Base-by-base conservation (phyloP, 1,140 invertebrate species). In the Diabrotica virgifera region DNA sequence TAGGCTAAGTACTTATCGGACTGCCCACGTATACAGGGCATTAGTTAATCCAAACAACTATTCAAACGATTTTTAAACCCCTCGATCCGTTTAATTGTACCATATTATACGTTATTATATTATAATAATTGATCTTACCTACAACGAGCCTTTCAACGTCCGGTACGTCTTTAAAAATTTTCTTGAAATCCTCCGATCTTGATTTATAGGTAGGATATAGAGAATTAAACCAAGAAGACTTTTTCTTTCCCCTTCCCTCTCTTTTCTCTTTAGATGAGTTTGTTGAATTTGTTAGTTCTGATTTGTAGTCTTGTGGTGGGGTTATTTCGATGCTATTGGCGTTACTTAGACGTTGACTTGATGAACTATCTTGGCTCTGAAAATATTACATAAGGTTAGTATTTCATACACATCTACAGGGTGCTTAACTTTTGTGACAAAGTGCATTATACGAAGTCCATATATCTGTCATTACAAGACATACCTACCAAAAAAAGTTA, bases 161-260 rank as follows among this genome's bases (percentile, higher is more conserved):
- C 14, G 95, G 94, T 57, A 97, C 85, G 64, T 95, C 92, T 80
- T 95, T 95, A 79, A 97, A 97, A 69, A 95, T 87, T 77, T 90
- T 86, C 76, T 93, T 95, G 77, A 97, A 97, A 80, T 97, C 94
- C 71, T 94, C 92, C 46, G 90, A 93, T 67, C 92, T 85, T 55
- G 92, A 94, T 81, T 97, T 97, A 77, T 97, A 97, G 0, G 93
- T 95, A 37, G 94, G 93, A 81, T 94, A 95, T 50, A 95, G 87
- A 78, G 90, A 91, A 79, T 93, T 94, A 89, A 92, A 94, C 70
- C 83, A 83, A 14, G 85, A 84, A 64, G 90, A 90, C 73, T 93
- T 93, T 78, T 91, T 92, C 74, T 91, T 91, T 46, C 80, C 82
- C 40, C 83, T 78, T 64, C 83, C 81, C 59, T 76, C 63, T 75